phyloP scores from a whole-genome alignment of 2,797 vertebrate species.

The Zalophus californianus region DNA sequence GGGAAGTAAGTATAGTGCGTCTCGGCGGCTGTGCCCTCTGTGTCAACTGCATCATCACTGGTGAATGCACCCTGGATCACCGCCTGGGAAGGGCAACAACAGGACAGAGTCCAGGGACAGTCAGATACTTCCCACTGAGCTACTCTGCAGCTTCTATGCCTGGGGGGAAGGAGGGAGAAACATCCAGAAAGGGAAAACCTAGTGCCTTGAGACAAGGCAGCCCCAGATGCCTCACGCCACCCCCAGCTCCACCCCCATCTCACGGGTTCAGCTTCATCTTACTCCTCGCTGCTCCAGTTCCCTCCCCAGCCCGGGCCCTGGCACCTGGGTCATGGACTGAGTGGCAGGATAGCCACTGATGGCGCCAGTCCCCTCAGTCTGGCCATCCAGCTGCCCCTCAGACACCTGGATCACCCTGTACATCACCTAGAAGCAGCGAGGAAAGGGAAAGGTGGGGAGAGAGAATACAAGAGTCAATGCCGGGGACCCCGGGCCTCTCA shows the following conservation, averaged over 20 bases:
- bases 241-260: neutral
- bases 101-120: neutral
- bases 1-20: conserved; percentile 97
- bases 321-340: conserved; percentile 91
- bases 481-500: neutral
- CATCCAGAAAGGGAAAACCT: neutral
- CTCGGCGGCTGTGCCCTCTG: conserved; percentile 88
- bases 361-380: conserved; percentile 92
- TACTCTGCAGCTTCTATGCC: neutral
- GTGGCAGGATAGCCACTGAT: conserved; percentile 95
- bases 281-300: neutral
- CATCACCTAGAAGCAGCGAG: conserved; percentile 91
- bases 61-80: conserved; percentile 89
- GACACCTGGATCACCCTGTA: conserved; percentile 97
- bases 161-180: neutral
- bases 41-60: conserved; percentile 87
- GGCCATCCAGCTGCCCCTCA: conserved; percentile 95
- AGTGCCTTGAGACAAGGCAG: neutral
- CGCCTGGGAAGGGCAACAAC: conserved; percentile 75
- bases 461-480: neutral
- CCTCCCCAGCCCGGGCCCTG: neutral
- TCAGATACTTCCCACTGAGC: neutral
- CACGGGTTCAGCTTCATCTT: neutral
- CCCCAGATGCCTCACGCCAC: neutral
- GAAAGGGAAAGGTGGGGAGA: neutral